Evolutionary conservation across 1,140 invertebrate species (phyloP).

Genomic region (Choristoneura fumiferana): DNA sequence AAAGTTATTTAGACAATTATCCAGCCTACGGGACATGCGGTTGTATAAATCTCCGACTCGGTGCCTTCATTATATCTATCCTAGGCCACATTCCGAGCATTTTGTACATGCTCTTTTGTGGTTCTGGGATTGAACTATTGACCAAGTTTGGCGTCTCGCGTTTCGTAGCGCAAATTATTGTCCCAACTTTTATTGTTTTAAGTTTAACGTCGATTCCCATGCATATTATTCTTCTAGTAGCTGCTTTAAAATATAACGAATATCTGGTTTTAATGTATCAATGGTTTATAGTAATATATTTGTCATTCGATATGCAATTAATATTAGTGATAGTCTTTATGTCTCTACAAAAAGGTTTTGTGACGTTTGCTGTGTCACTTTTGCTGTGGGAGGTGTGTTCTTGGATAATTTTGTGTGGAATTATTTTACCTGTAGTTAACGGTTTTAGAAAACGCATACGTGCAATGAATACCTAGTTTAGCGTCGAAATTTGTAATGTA

Average conservation of each 20-base stretch:
- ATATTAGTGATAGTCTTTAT: constrained; percentile 25
- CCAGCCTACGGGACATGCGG: constrained; percentile 32
- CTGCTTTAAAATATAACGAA: constrained; percentile 36
- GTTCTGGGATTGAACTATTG: constrained; percentile 22
- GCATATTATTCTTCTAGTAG: constrained; percentile 33
- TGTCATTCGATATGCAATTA: constrained; percentile 29
- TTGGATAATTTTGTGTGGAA: constrained; percentile 34
- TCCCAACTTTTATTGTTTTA: constrained; percentile 29
- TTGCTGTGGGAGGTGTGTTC: constrained; percentile 26
- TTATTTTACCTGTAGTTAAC: constrained; percentile 41
- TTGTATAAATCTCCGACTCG: constrained; percentile 29
- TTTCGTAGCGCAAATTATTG: constrained; percentile 20
- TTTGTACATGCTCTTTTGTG: constrained; percentile 27
- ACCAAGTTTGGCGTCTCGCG: constrained; percentile 17
- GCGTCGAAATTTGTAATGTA: too few relatives aligned
- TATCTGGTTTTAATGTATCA: constrained; percentile 37
- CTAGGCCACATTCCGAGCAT: constrained; percentile 29
- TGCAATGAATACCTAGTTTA: constrained; percentile 34
- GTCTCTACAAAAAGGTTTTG: constrained; percentile 2
- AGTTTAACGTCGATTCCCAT: constrained; percentile 30
- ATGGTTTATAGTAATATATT: constrained; percentile 36
- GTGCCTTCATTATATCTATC: constrained; percentile 33
- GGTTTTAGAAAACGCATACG: constrained; percentile 44
- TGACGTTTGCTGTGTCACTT: constrained; percentile 22
- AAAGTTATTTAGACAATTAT: constrained; percentile 18